These are phyloP conservation scores for Meleagris gallopavo DNA, from an alignment of 2,113 vertebrate species.

Conservation along the genomic window DNA sequence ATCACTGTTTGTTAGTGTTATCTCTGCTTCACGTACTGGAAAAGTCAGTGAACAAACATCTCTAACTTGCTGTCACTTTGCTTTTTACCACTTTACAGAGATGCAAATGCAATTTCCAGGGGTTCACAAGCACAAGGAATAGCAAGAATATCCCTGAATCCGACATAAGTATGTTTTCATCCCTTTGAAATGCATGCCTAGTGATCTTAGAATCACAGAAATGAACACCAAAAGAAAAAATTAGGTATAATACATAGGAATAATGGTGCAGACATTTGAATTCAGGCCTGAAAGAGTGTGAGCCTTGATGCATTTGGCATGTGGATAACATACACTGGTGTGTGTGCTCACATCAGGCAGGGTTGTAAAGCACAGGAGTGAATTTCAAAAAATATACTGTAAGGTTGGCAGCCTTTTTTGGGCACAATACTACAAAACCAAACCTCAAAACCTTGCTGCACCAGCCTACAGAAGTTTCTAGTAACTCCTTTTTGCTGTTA, in stretches of 20 bases:
- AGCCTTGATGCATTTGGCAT: not conserved
- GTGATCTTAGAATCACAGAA: not conserved
- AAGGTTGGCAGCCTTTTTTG: not conserved
- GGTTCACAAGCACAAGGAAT: not conserved
- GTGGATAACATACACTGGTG: not conserved
- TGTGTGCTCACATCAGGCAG: not conserved
- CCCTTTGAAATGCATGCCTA: not conserved
- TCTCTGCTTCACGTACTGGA: not conserved
- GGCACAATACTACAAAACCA: not conserved
- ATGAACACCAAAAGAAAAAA: not conserved
- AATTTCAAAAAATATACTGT: not conserved
- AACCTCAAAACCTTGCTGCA: not conserved
- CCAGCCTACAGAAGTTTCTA: not conserved
- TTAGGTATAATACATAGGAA: not conserved
- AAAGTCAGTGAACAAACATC: not conserved
- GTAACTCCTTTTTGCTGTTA: not conserved
- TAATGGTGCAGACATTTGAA: not conserved
- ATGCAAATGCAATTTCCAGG: not conserved
- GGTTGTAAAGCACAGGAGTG: not conserved
- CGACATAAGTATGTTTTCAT: not conserved
- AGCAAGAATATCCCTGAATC: not conserved
- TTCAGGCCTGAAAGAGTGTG: not conserved
- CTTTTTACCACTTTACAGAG: not conserved
- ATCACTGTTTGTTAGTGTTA: not conserved
- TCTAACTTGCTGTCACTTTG: not conserved